These are phyloP conservation scores for Yponomeuta evonymella DNA, from an alignment of 2,888 invertebrate genomes.

Conservation along the genomic window DNA sequence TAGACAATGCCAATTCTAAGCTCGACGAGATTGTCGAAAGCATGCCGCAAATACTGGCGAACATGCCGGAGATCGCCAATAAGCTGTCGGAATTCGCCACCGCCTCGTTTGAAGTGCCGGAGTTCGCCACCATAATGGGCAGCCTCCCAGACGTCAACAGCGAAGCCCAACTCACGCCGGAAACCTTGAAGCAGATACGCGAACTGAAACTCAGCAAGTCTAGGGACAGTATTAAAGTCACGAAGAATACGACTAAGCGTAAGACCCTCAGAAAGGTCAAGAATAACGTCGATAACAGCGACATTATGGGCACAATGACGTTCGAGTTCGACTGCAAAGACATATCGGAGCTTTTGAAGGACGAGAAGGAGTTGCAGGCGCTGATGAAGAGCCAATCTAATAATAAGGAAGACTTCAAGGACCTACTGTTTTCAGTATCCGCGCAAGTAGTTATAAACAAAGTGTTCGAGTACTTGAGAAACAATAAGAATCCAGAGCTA, in stretches of 20 bases:
- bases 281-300: conserved; percentile 43
- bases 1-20: conserved; percentile 51
- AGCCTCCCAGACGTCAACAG: conserved; percentile 55
- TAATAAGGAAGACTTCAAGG: conserved; percentile 54
- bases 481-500: conserved; percentile 50
- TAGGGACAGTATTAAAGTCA: conserved; percentile 62
- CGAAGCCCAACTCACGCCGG: conserved; percentile 63
- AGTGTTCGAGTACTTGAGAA: conserved; percentile 58
- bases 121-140: conserved; percentile 61
- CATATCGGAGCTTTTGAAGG: conserved; percentile 46
- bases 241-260: conserved; percentile 63
- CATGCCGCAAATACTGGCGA: conserved; percentile 65
- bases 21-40: conserved; percentile 57
- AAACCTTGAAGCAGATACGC: conserved; percentile 65
- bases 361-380: conserved; percentile 51
- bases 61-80: conserved; percentile 63
- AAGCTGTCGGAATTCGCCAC: conserved; percentile 58
- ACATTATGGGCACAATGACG: conserved; percentile 46
- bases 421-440: conserved; percentile 53
- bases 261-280: conserved; percentile 55
- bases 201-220: conserved; percentile 58
- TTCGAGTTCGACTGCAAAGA: conserved; percentile 59
- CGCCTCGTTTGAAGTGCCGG: conserved; percentile 57
- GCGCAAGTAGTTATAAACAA: conserved; percentile 63
- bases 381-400: conserved; percentile 44